phyloP scores from a whole-genome alignment of 2,797 vertebrate species.

The Intellagama lesueurii region DNA sequence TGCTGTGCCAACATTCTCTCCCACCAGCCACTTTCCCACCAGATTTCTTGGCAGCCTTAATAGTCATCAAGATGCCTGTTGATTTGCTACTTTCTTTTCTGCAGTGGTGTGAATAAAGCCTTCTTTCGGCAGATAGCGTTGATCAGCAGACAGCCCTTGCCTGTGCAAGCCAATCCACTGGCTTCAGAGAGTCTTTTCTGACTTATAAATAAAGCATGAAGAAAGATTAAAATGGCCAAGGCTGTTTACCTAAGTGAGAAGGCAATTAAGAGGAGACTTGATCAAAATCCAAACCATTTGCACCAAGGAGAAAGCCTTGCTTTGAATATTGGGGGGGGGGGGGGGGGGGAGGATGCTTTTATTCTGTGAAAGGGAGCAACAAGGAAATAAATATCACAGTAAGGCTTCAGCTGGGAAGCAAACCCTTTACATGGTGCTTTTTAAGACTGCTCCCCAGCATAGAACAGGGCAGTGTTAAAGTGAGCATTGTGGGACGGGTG shows the following conservation, averaged over 20 bases:
- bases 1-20: not conserved
- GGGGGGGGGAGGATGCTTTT: not conserved
- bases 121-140: not conserved
- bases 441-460: not conserved
- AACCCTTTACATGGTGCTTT: not conserved
- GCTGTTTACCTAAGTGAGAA: constrained; percentile 18
- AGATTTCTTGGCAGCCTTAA: not conserved
- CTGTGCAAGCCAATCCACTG: not conserved
- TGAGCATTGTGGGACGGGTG: not conserved
- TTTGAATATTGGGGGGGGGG: not conserved
- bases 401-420: not conserved
- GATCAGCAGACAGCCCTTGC: not conserved
- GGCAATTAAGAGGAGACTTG: constrained; percentile 19
- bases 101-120: not conserved
- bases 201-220: constrained; percentile 33
- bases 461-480: not conserved
- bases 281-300: constrained; percentile 18
- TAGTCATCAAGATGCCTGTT: not conserved
- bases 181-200: not conserved
- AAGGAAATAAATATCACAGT: not conserved
- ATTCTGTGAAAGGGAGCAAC: not conserved
- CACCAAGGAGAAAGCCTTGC: not conserved
- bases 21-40: not conserved
- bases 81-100: not conserved
- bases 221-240: constrained; percentile 2